Percentiles rank a stretch among this genome's conserved stretches.
Evolutionary conservation across 2,888 invertebrate genomes (phyloP).

Genomic region (Melanostoma mellinum): DNA sequence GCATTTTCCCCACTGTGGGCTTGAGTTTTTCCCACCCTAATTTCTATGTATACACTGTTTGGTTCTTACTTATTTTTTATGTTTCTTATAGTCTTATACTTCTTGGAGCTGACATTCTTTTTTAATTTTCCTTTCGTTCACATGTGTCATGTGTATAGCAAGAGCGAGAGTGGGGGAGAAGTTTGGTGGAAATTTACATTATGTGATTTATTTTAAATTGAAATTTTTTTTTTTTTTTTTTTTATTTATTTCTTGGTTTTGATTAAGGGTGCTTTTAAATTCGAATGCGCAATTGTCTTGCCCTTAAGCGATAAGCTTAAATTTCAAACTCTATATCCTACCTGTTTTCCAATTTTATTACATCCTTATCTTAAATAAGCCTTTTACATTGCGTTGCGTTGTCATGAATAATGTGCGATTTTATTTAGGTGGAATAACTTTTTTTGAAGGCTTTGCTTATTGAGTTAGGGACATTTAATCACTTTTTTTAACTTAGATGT

Average conservation of each 20-base stretch:
- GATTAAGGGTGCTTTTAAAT: not conserved
- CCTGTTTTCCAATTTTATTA: too few relatives aligned
- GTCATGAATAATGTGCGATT: too few relatives aligned
- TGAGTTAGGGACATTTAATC: too few relatives aligned
- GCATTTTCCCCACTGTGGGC: conserved; percentile 54
- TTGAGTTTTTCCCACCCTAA: conserved; percentile 50
- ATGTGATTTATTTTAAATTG: conserved; percentile 69
- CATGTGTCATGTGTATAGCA: conserved; percentile 58
- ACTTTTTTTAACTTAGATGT: too few relatives aligned
- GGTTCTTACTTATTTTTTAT: conserved; percentile 6
- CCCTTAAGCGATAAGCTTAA: too few relatives aligned
- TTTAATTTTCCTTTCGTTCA: conserved; percentile 33
- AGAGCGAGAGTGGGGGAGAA: conserved; percentile 18
- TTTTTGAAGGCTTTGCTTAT: too few relatives aligned
- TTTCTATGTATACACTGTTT: conserved; percentile 47
- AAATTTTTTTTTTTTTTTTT: conserved; percentile 42
- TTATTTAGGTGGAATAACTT: too few relatives aligned
- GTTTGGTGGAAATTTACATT: conserved; percentile 57
- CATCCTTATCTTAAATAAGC: too few relatives aligned
- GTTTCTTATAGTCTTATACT: conserved; percentile 37
- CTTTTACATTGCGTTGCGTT: too few relatives aligned
- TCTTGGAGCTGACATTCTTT: conserved; percentile 34
- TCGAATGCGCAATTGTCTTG: not conserved
- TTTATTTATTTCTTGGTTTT: not conserved
- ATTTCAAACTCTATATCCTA: too few relatives aligned